Evolutionary conservation across 2,888 invertebrate genomes (phyloP), one percentile per base, ranked within the genome.

Genomic region (Eurois occulta): DNA sequence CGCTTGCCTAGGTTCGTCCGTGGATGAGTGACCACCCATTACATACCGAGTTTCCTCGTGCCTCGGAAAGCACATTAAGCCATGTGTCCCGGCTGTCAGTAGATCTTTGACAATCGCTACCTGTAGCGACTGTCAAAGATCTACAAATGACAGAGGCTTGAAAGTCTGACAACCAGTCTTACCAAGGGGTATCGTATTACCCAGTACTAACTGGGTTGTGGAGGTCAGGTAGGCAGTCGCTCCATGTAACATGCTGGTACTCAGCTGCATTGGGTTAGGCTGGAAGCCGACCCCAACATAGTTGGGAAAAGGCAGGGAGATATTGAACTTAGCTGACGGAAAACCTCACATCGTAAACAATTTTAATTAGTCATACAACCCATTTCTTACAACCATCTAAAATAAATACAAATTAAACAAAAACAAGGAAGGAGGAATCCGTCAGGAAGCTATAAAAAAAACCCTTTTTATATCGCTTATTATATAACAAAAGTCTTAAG

Each of bases 391-490:
- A 69, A 78, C 4, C 4, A 43, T 32, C 6, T 21, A 21, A 66
- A 67, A 71, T 46, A 72, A n/a, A 68, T 46, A 77, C 38, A 46
- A 58, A 52, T 48, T 71, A 74, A 86, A 91, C 91, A 91, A 91
- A 87, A 87, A 80, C 81, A 24, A 75, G 90, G 80, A 88, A 91
- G 91, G 91, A 91, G 91, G 86, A 35, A 82, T 88, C 88, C 88
- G 83, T 74, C 72, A 84, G 87, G 87, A 87, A 87, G 69, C 80
- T 71, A 81, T 87, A 92, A 92, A 92, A 92, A 92, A 91, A 82
- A 85, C 69, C 43, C 87, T 72, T 89, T 89, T 92, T 90, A 90
- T 87, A 87, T 46, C 83, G 77, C 75, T 88, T 88, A 88, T 89
- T 90, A 89, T 78, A 83, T 87, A 85, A 88, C 84, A 88, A 85